phyloP scores from a whole-genome alignment of 2,113 vertebrate genomes.

The Esox niger region DNA sequence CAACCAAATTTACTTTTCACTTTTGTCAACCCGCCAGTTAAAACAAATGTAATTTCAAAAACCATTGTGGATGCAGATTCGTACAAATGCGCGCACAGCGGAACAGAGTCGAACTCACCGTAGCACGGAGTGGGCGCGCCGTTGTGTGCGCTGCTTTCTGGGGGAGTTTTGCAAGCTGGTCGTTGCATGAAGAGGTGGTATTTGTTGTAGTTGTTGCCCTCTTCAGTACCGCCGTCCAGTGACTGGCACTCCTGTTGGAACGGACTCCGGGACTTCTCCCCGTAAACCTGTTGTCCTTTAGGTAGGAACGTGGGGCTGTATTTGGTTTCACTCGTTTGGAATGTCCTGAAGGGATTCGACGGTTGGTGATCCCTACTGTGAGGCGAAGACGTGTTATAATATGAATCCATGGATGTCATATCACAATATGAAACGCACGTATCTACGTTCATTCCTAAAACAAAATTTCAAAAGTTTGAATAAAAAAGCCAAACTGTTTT shows the following conservation, averaged over 20 bases:
- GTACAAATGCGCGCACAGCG: too few species aligned
- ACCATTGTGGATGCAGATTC: not conserved
- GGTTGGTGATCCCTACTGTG: slow-evolving; percentile 83
- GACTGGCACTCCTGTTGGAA: slow-evolving; percentile 87
- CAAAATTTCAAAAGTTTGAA: slow-evolving; percentile 15
- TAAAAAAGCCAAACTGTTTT: slow-evolving; percentile 53
- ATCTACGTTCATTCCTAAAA: slow-evolving; percentile 96
- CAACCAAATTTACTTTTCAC: too few species aligned
- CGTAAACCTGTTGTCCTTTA: slow-evolving; percentile 87
- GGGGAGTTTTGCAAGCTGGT: slow-evolving; percentile 87
- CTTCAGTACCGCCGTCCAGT: slow-evolving; percentile 76
- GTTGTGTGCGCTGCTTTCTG: slow-evolving; percentile 82
- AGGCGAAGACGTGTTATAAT: slow-evolving; percentile 85
- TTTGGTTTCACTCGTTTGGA: slow-evolving; percentile 85
- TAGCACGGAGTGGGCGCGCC: slow-evolving; percentile 88
- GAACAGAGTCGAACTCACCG: slow-evolving; percentile 75
- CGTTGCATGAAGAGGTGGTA: slow-evolving; percentile 93
- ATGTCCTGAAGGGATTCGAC: slow-evolving; percentile 90
- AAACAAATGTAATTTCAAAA: not conserved
- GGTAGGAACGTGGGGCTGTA: slow-evolving; percentile 89
- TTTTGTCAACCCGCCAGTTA: too few species aligned
- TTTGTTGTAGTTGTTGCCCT: slow-evolving; percentile 85
- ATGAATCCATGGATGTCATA: slow-evolving; percentile 97
- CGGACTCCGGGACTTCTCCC: slow-evolving; percentile 82
- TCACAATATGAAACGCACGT: slow-evolving; percentile 97